Conservation (phyloP, 2,888 invertebrate species). For the Gasteruption jaculator region DNA sequence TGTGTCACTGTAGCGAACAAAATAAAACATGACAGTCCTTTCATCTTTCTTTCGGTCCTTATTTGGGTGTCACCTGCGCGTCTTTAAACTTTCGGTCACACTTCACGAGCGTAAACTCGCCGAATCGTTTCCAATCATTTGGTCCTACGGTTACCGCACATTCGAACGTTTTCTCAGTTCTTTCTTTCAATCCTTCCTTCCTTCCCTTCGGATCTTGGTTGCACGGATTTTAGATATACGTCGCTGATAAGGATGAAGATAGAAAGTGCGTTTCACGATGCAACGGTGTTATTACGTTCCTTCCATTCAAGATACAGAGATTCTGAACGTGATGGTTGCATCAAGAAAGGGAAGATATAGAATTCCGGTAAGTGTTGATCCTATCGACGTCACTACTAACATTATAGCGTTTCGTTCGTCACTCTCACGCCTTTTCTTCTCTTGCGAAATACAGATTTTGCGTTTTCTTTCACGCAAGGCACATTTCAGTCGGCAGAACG, state of each 20-base stretch:
- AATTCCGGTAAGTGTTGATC: conserved; percentile 25
- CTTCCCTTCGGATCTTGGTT: not conserved
- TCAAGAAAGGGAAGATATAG: conserved; percentile 29
- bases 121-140: too few species aligned
- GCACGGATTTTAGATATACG: not conserved
- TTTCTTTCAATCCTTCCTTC: conserved; percentile 13
- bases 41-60: conserved; percentile 23
- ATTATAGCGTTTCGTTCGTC: too few species aligned
- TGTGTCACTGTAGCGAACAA: conserved; percentile 24
- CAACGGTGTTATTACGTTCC: too few species aligned
- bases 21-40: conserved; percentile 24
- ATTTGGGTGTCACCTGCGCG: conserved; percentile 19
- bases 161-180: not conserved
- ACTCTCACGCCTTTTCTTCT: too few species aligned
- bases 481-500: too few species aligned
- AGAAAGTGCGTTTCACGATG: too few species aligned
- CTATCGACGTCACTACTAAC: too few species aligned
- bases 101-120: not conserved
- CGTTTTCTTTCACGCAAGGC: too few species aligned
- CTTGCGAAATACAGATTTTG: too few species aligned
- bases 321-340: conserved; percentile 21
- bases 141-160: too few species aligned
- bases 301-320: conserved; percentile 14
- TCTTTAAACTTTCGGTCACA: not conserved
- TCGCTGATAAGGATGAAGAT: too few species aligned